phyloP scores from a whole-genome alignment of 1,140 invertebrate species.

The Subanguina moxae region DNA sequence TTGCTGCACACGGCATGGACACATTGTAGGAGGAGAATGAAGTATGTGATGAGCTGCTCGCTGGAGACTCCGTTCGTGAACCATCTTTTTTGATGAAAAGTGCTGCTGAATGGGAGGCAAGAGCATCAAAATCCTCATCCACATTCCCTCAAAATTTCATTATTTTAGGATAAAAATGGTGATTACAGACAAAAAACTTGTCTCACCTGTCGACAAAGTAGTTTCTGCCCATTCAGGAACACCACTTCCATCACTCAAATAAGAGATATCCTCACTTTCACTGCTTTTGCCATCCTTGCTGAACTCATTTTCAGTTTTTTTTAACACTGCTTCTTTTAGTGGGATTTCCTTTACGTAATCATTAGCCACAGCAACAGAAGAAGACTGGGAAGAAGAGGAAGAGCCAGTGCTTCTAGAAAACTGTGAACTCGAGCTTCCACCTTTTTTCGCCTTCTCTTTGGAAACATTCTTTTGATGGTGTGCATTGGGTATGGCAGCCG shows the following conservation, averaged over 20 bases:
- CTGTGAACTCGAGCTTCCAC: not conserved
- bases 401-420: not conserved
- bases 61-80: constrained; percentile 2
- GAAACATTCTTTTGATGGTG: not conserved
- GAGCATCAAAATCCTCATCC: constrained; percentile 34
- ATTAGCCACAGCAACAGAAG: not conserved
- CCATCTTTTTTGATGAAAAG: constrained; percentile 21
- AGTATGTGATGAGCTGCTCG: not conserved
- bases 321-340: not conserved
- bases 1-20: no score
- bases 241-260: constrained; percentile 14
- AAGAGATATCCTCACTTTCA: not conserved
- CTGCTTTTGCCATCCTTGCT: not conserved
- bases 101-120: constrained; percentile 32
- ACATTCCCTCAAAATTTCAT: constrained; percentile 24
- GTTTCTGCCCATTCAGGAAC: constrained; percentile 28
- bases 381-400: not conserved
- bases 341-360: not conserved
- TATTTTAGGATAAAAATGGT: not conserved
- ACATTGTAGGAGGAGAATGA: constrained; percentile 5
- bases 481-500: not conserved
- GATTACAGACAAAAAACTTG: no score
- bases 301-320: constrained; percentile 4
- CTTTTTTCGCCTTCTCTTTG: not conserved
- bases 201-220: constrained; percentile 2